A percentile compares a stretch with the other conserved stretches of the same genome.
phyloP scores from a whole-genome alignment of 2,113 vertebrate species.

The Pogona vitticeps region DNA sequence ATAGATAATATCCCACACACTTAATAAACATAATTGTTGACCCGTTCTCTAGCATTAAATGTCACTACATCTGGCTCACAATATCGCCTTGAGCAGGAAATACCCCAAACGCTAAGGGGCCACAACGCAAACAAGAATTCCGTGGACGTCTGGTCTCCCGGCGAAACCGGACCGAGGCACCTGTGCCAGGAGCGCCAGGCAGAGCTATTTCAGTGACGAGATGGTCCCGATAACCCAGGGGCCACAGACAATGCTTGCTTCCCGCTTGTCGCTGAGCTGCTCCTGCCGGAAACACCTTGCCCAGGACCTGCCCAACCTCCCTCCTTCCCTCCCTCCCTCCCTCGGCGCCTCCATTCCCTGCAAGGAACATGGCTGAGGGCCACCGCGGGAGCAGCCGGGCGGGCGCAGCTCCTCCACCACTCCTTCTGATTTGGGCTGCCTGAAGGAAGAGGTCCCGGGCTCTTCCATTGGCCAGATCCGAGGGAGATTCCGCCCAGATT shows the following conservation, averaged over 20 bases:
- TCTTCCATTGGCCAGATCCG: constrained; percentile 39
- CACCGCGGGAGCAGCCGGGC: neutral
- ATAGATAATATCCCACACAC: too few species aligned
- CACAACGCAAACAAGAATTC: too few species aligned
- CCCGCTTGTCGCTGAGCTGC: neutral
- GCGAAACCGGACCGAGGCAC: neutral
- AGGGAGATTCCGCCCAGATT: constrained; percentile 54
- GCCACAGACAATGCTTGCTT: neutral
- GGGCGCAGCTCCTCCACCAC: neutral
- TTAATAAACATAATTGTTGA: too few species aligned
- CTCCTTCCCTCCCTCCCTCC: too few species aligned
- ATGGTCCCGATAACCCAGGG: neutral
- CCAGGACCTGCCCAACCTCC: neutral
- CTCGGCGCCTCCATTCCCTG: too few species aligned
- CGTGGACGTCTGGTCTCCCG: neutral
- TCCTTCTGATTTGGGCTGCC: constrained; percentile 32
- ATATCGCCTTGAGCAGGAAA: neutral
- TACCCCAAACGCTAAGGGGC: too few species aligned
- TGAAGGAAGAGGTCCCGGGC: neutral
- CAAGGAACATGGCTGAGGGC: neutral
- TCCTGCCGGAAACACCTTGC: neutral
- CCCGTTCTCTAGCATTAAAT: too few species aligned
- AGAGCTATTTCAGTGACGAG: neutral
- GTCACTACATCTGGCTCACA: too few species aligned
- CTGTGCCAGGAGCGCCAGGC: neutral